Conservation (phyloP, 2,797 vertebrate species). For the Myotis findleyi region DNA sequence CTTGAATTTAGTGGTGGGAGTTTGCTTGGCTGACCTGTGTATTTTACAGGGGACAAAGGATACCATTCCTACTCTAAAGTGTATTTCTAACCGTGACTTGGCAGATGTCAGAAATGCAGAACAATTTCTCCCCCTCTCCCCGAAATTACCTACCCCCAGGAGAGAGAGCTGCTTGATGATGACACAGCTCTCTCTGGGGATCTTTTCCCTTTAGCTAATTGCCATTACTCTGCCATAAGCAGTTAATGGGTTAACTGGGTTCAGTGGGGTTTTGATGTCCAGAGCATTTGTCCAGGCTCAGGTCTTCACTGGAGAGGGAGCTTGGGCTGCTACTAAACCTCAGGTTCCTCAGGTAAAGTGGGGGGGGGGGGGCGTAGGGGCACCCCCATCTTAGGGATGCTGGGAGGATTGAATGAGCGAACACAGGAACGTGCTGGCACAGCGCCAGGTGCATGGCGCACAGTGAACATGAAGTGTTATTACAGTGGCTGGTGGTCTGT, state of each 20-base stretch:
- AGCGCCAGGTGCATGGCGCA: neutral
- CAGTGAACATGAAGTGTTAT: neutral
- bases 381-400: neutral
- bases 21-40: neutral
- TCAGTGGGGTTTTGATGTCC: neutral
- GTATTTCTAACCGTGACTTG: neutral
- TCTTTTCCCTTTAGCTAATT: neutral
- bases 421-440: neutral
- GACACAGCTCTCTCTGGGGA: neutral
- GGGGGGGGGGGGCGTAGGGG: too few relatives aligned
- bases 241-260: neutral
- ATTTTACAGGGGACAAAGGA: neutral
- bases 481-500: neutral
- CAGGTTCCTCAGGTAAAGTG: neutral
- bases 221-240: neutral
- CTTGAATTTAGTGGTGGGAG: neutral
- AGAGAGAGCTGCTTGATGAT: neutral
- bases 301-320: neutral
- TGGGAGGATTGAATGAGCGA: neutral
- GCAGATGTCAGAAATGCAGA: constrained; percentile 23
- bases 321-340: neutral
- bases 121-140: neutral
- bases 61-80: neutral
- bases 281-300: neutral
- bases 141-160: neutral